A percentile compares a stretch with the other conserved stretches of the same genome.
These are phyloP conservation scores for Malurus splendens DNA, from an alignment of 2,797 vertebrate genomes.

Conservation along the genomic window DNA sequence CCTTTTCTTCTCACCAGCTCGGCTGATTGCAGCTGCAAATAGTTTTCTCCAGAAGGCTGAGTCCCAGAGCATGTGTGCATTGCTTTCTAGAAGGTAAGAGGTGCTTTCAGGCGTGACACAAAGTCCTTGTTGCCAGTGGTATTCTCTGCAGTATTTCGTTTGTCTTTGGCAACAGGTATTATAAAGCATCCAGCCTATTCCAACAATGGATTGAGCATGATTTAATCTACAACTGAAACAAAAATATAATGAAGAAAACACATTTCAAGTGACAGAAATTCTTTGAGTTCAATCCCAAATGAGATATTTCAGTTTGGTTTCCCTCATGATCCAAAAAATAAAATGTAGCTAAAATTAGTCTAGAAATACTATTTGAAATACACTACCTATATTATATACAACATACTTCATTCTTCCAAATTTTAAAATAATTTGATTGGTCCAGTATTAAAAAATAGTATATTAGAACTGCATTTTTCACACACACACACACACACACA, in stretches of 20 bases:
- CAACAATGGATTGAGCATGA: background rate
- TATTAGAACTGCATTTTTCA: background rate
- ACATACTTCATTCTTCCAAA: background rate
- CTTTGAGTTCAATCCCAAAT: background rate
- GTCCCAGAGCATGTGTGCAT: background rate
- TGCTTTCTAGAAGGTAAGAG: background rate
- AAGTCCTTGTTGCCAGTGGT: background rate
- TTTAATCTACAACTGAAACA: background rate
- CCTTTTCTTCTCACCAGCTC: background rate
- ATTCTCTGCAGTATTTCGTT: background rate
- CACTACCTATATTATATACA: background rate
- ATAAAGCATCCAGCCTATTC: background rate
- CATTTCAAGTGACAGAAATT: background rate
- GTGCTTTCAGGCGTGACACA: background rate
- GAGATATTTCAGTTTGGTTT: background rate
- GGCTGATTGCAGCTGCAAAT: background rate
- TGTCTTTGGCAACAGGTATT: background rate
- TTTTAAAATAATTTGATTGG: background rate
- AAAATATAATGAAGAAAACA: background rate
- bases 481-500: accelerated
- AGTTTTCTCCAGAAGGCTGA: background rate
- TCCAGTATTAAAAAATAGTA: background rate
- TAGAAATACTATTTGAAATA: background rate
- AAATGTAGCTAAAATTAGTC: background rate
- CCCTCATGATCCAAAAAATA: background rate